phyloP scores from a whole-genome alignment of 2,797 vertebrate species.

The Argentina silus region DNA sequence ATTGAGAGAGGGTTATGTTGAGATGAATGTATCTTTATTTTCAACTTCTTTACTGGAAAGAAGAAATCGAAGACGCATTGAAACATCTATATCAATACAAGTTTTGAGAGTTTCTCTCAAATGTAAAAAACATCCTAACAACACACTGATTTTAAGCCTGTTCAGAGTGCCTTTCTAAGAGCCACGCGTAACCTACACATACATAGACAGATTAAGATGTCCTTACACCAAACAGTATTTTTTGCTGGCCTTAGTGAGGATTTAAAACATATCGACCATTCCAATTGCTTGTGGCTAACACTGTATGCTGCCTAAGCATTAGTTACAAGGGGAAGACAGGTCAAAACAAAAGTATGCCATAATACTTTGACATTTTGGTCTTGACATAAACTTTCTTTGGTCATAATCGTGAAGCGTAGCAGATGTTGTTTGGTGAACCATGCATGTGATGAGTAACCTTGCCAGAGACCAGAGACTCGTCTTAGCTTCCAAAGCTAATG shows the following conservation, averaged over 20 bases:
- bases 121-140: no score
- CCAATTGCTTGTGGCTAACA: constrained; percentile 16
- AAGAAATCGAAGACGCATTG: no score
- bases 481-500: no score
- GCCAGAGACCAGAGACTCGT: no score
- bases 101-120: no score
- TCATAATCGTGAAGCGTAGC: background rate
- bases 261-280: constrained; percentile 17
- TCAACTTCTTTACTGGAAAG: no score
- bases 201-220: constrained; percentile 17
- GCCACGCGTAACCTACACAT: constrained; percentile 1
- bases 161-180: constrained; percentile 20
- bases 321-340: background rate
- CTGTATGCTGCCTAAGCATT: background rate
- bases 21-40: no score
- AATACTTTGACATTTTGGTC: constrained; percentile 19
- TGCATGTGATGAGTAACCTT: no score
- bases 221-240: constrained; percentile 14
- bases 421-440: no score
- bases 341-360: background rate
- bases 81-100: no score
- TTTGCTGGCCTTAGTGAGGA: constrained; percentile 25
- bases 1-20: no score
- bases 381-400: background rate
- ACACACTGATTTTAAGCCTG: constrained; percentile 32